These are phyloP conservation scores for Conistra vaccinii DNA, from an alignment of 2,888 invertebrate genomes.

Conservation along the genomic window DNA sequence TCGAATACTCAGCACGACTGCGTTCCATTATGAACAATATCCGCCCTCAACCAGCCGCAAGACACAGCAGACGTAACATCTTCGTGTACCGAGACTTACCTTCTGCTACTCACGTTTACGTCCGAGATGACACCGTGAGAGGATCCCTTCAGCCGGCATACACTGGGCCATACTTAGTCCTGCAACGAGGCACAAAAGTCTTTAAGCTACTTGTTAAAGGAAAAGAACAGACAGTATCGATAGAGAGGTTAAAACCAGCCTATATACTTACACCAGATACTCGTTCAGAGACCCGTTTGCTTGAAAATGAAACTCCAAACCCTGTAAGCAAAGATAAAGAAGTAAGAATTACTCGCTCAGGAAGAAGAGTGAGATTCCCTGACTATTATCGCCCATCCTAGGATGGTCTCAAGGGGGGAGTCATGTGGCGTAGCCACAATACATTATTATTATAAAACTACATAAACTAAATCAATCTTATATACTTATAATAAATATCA, in stretches of 20 bases:
- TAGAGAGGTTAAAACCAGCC: conserved; percentile 5
- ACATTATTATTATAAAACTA: no score
- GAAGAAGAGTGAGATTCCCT: neutral
- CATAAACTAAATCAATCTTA: no score
- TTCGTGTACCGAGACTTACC: neutral
- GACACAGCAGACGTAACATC: conserved; percentile 2
- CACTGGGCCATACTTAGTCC: neutral
- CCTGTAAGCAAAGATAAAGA: neutral
- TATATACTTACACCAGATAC: neutral
- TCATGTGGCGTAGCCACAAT: no score
- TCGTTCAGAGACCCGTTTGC: neutral
- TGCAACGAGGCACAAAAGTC: neutral
- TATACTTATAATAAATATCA: no score
- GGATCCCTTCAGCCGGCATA: conserved; percentile 1
- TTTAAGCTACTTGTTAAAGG: conserved; percentile 1
- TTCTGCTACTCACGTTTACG: neutral
- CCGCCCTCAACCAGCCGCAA: neutral
- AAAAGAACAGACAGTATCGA: neutral
- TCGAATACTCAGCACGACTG: neutral
- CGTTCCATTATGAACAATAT: neutral
- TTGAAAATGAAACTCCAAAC: neutral
- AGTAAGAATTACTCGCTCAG: neutral
- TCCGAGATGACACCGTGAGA: conserved; percentile 5
- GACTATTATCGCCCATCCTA: no score
- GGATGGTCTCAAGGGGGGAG: no score